Evolutionary conservation across 2,797 vertebrate species (phyloP).

Genomic region (Emydoidea blandingii): DNA sequence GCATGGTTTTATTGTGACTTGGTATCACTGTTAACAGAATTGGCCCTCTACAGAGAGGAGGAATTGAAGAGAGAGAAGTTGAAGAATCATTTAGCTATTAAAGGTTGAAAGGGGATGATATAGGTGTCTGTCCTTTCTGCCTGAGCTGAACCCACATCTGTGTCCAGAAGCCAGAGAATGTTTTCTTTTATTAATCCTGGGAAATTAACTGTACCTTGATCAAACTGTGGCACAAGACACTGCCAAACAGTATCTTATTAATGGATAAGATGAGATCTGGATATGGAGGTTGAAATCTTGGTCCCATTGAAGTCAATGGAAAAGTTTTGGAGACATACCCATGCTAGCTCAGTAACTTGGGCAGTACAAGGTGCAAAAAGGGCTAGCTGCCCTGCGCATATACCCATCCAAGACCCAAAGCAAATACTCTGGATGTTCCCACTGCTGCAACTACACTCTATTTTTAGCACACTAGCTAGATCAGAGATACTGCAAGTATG

Average conservation of each 20-base stretch:
- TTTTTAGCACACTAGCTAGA: background rate
- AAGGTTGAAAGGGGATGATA: slow-evolving; percentile 44
- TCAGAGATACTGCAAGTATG: background rate
- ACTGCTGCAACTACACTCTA: background rate
- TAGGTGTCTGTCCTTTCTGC: slow-evolving; percentile 24
- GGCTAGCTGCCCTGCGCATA: background rate
- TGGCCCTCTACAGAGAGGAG: background rate
- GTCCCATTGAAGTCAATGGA: background rate
- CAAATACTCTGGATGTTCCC: background rate
- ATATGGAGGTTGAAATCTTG: background rate
- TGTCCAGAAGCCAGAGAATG: background rate
- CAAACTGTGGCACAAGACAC: background rate
- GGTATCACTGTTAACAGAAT: slow-evolving; percentile 1
- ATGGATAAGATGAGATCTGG: background rate
- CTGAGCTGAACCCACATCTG: background rate
- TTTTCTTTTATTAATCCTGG: background rate
- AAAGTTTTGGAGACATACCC: background rate
- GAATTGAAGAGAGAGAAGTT: background rate
- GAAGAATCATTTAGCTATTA: slow-evolving; percentile 11
- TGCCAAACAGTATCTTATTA: background rate
- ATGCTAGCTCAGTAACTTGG: background rate
- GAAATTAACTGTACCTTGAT: slow-evolving; percentile 34
- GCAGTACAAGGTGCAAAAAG: background rate
- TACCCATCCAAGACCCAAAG: background rate
- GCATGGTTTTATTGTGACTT: slow-evolving; percentile 44